Percentiles rank a stretch among this genome's conserved stretches.
These are phyloP conservation scores for Alviniconcha marisindica DNA, from an alignment of 1,140 invertebrate genomes.

Conservation along the genomic window DNA sequence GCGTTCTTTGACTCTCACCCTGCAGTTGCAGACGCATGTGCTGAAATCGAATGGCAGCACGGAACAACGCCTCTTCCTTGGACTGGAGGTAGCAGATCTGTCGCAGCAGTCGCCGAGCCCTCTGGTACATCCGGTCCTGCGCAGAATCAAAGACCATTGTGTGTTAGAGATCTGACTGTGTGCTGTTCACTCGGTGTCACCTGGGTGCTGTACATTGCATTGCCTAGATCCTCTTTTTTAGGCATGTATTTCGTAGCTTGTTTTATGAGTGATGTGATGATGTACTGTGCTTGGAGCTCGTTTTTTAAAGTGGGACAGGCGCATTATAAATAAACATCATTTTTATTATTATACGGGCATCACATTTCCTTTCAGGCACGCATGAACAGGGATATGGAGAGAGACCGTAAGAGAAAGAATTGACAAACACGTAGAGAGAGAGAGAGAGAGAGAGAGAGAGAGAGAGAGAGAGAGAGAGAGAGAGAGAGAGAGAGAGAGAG, in stretches of 20 bases:
- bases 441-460: neutral
- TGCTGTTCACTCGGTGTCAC: no score
- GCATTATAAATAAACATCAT: no score
- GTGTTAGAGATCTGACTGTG: neutral
- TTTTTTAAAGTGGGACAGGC: no score
- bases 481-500: neutral
- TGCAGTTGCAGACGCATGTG: neutral
- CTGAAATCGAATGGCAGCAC: conserved; percentile 23
- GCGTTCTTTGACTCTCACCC: no score
- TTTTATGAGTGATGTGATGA: no score
- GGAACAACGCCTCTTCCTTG: conserved; percentile 20
- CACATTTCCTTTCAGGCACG: no score
- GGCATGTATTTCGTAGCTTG: no score
- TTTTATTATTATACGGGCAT: no score
- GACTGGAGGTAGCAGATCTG: conserved; percentile 27
- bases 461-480: neutral
- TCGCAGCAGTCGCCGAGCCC: neutral
- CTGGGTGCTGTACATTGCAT: no score
- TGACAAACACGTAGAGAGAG: neutral
- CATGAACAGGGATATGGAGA: no score
- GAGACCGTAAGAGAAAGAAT: neutral
- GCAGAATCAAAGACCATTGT: neutral
- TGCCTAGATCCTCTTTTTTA: no score
- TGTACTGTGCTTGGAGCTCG: no score
- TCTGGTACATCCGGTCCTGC: neutral